phyloP scores from a whole-genome alignment of 1,140 invertebrate genomes.

The Cherax destructor region DNA sequence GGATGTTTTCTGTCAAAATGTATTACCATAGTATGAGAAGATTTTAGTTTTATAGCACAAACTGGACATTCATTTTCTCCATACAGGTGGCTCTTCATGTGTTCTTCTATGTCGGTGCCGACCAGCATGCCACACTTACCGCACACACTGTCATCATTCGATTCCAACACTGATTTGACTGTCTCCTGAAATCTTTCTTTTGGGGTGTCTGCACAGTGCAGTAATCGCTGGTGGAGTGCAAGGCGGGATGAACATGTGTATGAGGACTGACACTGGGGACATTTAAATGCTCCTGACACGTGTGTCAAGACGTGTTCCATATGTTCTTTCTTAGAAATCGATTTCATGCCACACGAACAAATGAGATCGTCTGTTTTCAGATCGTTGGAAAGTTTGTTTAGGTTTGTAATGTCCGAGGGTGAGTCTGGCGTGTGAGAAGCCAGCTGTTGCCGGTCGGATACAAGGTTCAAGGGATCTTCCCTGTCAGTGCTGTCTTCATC shows the following conservation, averaged over 20 bases:
- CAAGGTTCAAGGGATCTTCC: no score
- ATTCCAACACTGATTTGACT: not conserved
- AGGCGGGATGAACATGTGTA: constrained; percentile 42
- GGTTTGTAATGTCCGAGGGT: not conserved
- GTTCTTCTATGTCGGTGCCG: not conserved
- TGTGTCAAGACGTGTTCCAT: constrained; percentile 45
- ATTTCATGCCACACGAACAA: constrained; percentile 30
- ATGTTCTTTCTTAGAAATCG: constrained; percentile 14
- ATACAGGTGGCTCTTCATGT: constrained; percentile 26
- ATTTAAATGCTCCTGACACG: constrained; percentile 28
- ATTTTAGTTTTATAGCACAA: constrained; percentile 31
- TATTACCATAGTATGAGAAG: not conserved
- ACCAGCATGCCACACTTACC: constrained; percentile 6
- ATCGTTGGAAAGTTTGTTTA: not conserved
- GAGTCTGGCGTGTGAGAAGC: not conserved
- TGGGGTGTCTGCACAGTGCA: constrained; percentile 27
- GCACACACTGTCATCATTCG: constrained; percentile 11
- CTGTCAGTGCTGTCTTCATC: not conserved
- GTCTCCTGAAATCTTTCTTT: not conserved
- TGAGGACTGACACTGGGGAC: constrained; percentile 40
- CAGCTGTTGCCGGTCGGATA: not conserved
- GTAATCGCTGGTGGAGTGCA: constrained; percentile 44
- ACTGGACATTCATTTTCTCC: constrained; percentile 44
- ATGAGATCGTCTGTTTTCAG: constrained; percentile 13
- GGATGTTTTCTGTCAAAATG: constrained; percentile 36